Evolutionary conservation across 2,113 vertebrate species (phyloP).

Genomic region (Saguinus midas): DNA sequence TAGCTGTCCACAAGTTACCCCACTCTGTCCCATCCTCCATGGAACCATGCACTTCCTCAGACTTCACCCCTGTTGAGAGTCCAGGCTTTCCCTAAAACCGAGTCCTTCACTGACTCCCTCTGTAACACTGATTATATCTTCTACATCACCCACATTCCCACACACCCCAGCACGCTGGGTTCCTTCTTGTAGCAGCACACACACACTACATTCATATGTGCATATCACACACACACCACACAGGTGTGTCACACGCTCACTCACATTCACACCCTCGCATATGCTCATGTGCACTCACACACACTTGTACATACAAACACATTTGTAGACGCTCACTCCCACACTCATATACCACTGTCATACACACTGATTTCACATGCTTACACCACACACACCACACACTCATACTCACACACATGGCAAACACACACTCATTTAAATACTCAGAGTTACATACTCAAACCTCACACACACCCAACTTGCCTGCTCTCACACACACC

Average conservation of each 20-base stretch:
- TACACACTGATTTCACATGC: too few species aligned
- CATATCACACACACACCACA: background rate
- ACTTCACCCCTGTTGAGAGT: background rate
- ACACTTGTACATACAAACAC: background rate
- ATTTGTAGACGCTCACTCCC: background rate
- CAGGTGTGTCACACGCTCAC: background rate
- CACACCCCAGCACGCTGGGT: fast-evolving
- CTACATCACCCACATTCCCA: background rate
- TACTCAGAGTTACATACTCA: background rate
- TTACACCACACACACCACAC: background rate
- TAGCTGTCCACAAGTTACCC: background rate
- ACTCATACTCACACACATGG: background rate
- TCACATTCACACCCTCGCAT: background rate
- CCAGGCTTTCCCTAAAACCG: background rate
- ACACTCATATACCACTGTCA: background rate
- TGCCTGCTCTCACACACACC: background rate
- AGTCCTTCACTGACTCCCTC: background rate
- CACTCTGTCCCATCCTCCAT: background rate
- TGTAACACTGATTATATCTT: background rate
- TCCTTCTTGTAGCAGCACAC: background rate
- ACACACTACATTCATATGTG: background rate
- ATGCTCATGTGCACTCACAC: background rate
- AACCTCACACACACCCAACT: background rate
- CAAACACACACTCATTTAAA: too few species aligned
- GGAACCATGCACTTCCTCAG: background rate